These are phyloP conservation scores for Malurus elegans DNA, from an alignment of 2,113 vertebrate species.

Conservation along the genomic window DNA sequence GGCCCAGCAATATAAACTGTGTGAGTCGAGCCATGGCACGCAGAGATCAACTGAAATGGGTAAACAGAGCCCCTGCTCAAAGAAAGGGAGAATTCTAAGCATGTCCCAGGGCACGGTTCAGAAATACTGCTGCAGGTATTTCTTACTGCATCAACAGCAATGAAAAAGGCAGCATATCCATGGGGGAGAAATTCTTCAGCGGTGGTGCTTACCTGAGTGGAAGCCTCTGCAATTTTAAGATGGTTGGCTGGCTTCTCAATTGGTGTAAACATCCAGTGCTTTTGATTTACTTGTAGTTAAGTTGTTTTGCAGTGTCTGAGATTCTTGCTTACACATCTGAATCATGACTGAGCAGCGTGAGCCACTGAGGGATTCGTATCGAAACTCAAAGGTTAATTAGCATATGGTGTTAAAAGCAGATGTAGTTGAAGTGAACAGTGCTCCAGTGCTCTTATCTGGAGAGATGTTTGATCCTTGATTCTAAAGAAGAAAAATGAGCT, in stretches of 20 bases:
- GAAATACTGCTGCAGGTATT: background rate
- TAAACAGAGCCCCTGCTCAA: background rate
- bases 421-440: background rate
- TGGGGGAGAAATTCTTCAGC: background rate
- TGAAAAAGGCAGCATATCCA: background rate
- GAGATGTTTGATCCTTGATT: background rate
- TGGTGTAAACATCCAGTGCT: background rate
- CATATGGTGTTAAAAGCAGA: background rate
- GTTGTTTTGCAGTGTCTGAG: background rate
- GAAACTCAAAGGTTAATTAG: background rate
- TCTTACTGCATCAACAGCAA: background rate
- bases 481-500: background rate
- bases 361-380: background rate
- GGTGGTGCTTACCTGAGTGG: background rate
- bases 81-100: background rate
- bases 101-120: background rate
- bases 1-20: background rate
- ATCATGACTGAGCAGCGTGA: background rate
- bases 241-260: background rate
- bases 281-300: background rate
- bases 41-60: background rate
- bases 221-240: background rate
- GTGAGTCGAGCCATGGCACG: fast-evolving
- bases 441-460: background rate
- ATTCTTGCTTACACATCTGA: background rate